Conservation (phyloP, 2,113 vertebrate species). For the Australoheros scitulus region DNA sequence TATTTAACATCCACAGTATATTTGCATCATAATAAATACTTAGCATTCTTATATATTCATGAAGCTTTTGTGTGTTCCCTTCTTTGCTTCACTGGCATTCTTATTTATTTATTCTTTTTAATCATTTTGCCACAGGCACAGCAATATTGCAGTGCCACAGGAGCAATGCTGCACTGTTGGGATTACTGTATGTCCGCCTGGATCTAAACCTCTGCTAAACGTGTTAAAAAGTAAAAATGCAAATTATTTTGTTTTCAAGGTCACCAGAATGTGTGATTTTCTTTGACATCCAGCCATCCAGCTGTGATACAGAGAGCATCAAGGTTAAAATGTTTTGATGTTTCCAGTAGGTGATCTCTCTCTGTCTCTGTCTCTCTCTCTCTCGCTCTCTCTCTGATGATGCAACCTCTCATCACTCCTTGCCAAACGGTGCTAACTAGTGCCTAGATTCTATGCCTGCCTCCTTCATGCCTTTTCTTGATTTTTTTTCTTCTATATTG, state of each 20-base stretch:
- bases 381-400: slow-evolving; percentile 50
- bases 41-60: slow-evolving; percentile 1
- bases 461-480: slow-evolving; percentile 7
- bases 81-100: not conserved
- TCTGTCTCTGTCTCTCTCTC: slow-evolving; percentile 18
- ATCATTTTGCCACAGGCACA: not conserved
- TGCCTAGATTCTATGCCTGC: slow-evolving; percentile 25
- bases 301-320: slow-evolving; percentile 50
- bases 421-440: slow-evolving; percentile 65
- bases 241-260: slow-evolving; percentile 49
- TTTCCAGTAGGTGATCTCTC: slow-evolving; percentile 62
- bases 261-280: slow-evolving; percentile 32
- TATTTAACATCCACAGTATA: slow-evolving; percentile 5
- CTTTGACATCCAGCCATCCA: slow-evolving; percentile 23
- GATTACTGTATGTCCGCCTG: not conserved
- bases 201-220: slow-evolving; percentile 11
- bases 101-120: slow-evolving; percentile 21
- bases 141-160: not conserved
- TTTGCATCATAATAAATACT: not conserved
- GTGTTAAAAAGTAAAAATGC: slow-evolving; percentile 13
- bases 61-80: not conserved
- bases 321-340: slow-evolving; percentile 73
- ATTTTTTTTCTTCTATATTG: slow-evolving; percentile 5
- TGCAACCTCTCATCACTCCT: slow-evolving; percentile 69
- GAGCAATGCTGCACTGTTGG: not conserved